Evolutionary conservation across 1,140 invertebrate species (phyloP).

Genomic region (Apis cerana): DNA sequence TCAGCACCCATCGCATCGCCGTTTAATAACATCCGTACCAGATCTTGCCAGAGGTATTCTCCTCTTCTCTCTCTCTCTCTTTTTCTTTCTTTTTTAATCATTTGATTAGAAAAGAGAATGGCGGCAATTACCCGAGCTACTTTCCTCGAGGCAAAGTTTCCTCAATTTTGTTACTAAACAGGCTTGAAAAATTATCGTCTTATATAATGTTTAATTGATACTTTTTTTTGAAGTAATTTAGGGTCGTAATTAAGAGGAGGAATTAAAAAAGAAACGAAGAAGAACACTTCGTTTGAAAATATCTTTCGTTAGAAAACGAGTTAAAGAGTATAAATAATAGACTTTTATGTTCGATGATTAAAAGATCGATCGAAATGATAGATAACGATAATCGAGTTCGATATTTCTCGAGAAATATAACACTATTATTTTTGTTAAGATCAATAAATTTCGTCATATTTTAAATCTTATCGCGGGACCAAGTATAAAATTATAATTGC

Average conservation of each 20-base stretch:
- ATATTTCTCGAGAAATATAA: no score
- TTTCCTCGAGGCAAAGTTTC: slow-evolving; percentile 16
- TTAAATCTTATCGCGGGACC: background rate
- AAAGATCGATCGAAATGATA: no score
- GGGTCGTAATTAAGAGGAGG: no score
- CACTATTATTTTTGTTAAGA: background rate
- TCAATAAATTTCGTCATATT: background rate
- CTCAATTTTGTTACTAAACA: background rate
- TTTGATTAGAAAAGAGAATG: background rate
- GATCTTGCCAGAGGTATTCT: background rate
- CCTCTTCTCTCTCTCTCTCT: background rate
- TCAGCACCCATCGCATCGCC: background rate
- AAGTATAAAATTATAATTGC: background rate
- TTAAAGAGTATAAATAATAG: no score
- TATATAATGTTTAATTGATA: slow-evolving; percentile 1
- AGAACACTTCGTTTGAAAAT: background rate
- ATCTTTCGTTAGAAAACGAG: no score
- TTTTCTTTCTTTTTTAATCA: background rate
- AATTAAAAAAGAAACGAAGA: background rate
- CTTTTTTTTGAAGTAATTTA: background rate
- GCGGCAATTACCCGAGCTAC: background rate
- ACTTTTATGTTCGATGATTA: no score
- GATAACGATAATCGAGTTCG: no score
- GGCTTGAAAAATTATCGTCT: background rate
- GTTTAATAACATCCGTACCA: background rate